A percentile compares a stretch with the other conserved stretches of the same genome.
phyloP scores from a whole-genome alignment of 1,140 invertebrate genomes.

The Aphelinus certus region DNA sequence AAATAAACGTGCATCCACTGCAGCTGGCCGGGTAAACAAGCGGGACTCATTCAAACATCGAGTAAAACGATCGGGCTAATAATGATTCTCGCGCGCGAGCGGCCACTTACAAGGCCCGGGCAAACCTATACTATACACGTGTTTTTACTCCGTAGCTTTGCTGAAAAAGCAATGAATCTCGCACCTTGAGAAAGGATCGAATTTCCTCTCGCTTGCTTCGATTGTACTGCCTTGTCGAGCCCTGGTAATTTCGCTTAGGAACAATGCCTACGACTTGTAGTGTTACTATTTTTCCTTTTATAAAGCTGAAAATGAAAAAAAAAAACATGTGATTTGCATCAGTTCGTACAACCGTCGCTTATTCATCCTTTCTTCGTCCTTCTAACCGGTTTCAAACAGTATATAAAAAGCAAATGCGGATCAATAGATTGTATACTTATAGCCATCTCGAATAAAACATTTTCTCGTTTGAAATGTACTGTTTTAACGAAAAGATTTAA shows the following conservation, averaged over 20 bases:
- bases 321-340: too few species aligned
- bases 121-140: not conserved
- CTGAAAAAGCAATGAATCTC: not conserved
- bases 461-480: too few species aligned
- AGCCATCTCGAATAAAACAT: too few species aligned
- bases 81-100: not conserved
- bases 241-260: not conserved
- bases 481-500: too few species aligned
- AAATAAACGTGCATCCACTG: not conserved
- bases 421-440: too few species aligned
- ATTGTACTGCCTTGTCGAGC: not conserved
- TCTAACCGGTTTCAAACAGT: too few species aligned
- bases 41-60: slow-evolving; percentile 1
- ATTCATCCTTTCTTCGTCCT: too few species aligned
- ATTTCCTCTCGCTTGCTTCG: not conserved
- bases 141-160: not conserved
- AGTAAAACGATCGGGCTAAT: not conserved
- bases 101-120: not conserved
- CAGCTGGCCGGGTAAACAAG: not conserved
- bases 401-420: too few species aligned
- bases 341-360: too few species aligned
- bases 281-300: too few species aligned
- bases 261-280: not conserved
- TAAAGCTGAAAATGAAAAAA: too few species aligned
- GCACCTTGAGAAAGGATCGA: not conserved